These are phyloP conservation scores for Callosobruchus maculatus DNA, from an alignment of 2,888 invertebrate genomes.

Conservation along the genomic window DNA sequence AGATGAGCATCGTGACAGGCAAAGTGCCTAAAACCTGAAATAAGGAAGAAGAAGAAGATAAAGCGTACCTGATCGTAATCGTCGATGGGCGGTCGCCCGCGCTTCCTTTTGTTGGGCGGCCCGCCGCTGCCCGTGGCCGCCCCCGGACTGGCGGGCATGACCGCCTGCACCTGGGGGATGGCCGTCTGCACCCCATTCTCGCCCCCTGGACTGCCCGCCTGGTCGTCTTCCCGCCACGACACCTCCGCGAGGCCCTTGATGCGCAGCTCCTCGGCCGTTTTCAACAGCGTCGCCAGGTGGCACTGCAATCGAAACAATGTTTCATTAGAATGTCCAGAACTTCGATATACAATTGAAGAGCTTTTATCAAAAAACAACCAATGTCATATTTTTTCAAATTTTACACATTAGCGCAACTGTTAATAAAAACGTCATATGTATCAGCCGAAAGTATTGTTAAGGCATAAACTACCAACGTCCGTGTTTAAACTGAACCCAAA, in stretches of 20 bases:
- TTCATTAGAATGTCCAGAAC: no score
- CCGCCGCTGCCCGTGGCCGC: slow-evolving; percentile 10
- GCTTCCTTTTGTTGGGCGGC: slow-evolving; percentile 57
- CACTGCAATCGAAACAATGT: slow-evolving; percentile 57
- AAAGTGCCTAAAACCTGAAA: no score
- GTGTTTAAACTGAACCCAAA: no score
- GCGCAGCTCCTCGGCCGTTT: slow-evolving; percentile 87
- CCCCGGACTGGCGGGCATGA: slow-evolving; percentile 44
- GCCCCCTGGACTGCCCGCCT: slow-evolving; percentile 36
- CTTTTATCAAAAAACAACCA: no score
- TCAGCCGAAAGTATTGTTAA: no score
- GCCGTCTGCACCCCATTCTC: slow-evolving; percentile 41
- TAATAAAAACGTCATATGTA: no score
- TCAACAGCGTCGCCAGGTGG: slow-evolving; percentile 79
- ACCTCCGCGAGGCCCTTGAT: slow-evolving; percentile 91
- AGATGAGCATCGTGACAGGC: no score
- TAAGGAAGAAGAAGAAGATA: no score
- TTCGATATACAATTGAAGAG: no score
- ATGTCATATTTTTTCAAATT: no score
- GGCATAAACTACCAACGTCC: no score
- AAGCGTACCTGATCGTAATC: slow-evolving; percentile 51
- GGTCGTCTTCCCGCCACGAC: slow-evolving; percentile 71
- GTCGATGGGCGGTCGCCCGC: slow-evolving; percentile 62
- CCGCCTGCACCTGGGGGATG: slow-evolving; percentile 47
- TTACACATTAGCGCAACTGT: no score